Conservation (phyloP, 2,113 vertebrate genomes). For the Anseranas semipalmata region DNA sequence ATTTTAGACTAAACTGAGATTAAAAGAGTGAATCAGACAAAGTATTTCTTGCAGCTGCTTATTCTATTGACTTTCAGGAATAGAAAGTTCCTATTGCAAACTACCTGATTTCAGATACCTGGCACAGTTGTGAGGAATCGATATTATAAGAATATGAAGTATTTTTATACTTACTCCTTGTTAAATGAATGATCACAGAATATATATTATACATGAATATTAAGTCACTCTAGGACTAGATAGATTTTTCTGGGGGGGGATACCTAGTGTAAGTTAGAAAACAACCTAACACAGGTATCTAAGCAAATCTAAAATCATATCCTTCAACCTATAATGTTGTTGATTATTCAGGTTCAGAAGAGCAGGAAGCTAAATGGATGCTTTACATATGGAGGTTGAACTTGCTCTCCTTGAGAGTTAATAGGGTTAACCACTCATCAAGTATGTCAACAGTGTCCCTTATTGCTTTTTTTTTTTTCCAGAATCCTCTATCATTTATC, state of each 20-base stretch:
- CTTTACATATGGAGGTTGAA: neutral
- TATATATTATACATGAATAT: neutral
- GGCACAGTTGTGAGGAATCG: neutral
- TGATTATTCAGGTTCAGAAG: neutral
- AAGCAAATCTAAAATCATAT: neutral
- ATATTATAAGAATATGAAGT: neutral
- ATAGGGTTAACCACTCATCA: neutral
- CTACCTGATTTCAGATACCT: neutral
- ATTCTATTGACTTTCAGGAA: neutral
- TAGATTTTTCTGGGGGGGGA: neutral
- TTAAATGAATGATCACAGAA: neutral
- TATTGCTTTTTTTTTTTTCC: neutral
- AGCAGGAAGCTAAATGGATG: neutral
- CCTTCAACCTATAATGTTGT: neutral
- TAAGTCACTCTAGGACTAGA: neutral
- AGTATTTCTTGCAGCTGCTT: neutral
- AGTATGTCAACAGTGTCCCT: neutral
- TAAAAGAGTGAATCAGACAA: neutral
- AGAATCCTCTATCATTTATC: neutral
- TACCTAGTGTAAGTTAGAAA: neutral
- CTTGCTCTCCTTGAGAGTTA: neutral
- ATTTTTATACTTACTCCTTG: neutral
- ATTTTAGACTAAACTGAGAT: neutral
- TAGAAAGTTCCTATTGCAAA: neutral
- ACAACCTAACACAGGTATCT: neutral